A percentile compares a stretch with the other conserved stretches of the same genome.
Conservation (phyloP, 64 coral and sea anemone species). For the Montipora efflorescens region DNA sequence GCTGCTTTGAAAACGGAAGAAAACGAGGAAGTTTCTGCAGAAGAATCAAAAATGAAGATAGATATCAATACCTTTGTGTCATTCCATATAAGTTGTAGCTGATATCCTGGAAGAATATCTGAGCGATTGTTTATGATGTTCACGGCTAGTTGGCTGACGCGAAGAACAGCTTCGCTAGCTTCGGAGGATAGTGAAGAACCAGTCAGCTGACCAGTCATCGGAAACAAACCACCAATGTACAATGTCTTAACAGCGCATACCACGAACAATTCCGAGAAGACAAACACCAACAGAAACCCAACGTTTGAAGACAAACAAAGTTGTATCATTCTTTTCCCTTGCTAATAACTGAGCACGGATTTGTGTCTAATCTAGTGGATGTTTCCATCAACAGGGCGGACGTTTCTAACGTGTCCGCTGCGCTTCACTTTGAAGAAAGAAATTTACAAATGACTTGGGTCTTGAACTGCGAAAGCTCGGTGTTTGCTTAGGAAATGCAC, state of each 20-base stretch:
- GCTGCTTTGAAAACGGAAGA: too few species aligned
- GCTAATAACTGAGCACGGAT: background rate
- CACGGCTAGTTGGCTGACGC: constrained; percentile 57
- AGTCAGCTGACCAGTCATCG: background rate
- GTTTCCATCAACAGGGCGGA: background rate
- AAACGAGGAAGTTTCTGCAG: too few species aligned
- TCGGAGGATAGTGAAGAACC: constrained; percentile 3
- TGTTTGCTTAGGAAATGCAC: too few species aligned
- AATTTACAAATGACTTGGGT: too few species aligned
- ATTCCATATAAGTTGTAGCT: constrained; percentile 51
- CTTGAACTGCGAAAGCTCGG: too few species aligned
- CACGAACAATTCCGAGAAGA: background rate
- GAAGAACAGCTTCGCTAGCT: constrained; percentile 22
- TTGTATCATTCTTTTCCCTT: background rate
- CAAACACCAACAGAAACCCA: background rate
- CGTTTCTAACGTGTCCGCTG: too few species aligned
- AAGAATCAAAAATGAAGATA: background rate
- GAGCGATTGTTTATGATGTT: constrained; percentile 66
- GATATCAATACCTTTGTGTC: constrained; percentile 79
- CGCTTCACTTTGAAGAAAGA: too few species aligned
- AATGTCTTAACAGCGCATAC: background rate
- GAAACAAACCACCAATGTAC: constrained; percentile 69
- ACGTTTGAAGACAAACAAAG: background rate
- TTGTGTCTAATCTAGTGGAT: background rate
- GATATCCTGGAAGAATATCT: constrained; percentile 65